Evolutionary conservation across 1,140 invertebrate species (phyloP).

Genomic region (Pemphigus obesinymphae): DNA sequence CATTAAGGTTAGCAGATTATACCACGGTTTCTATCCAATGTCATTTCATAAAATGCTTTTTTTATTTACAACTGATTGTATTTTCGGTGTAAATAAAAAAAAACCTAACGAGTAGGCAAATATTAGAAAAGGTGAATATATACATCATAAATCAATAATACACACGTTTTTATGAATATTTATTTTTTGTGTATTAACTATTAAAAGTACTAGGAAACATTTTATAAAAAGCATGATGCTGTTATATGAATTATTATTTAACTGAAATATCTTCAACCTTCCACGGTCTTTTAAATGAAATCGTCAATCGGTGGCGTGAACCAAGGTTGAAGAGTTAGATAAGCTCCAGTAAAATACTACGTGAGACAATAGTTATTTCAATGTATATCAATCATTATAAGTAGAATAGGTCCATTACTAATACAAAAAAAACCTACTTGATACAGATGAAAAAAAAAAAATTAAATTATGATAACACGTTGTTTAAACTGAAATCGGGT

Average conservation of each 20-base stretch:
- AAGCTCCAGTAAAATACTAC: not conserved
- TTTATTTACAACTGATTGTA: not conserved
- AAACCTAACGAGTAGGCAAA: not conserved
- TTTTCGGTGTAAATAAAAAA: not conserved
- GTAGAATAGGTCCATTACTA: too few species aligned
- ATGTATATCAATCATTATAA: too few species aligned
- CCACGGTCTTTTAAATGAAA: not conserved
- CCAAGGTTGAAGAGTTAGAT: not conserved
- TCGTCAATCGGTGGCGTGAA: not conserved
- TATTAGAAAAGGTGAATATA: not conserved
- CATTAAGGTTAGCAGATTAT: not conserved
- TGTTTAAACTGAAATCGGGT: too few species aligned
- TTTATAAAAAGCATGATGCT: not conserved
- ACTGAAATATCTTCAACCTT: not conserved
- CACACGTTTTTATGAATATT: not conserved
- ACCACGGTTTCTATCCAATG: not conserved
- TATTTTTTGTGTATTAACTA: not conserved
- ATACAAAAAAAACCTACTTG: too few species aligned
- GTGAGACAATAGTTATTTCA: too few species aligned
- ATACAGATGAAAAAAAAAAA: too few species aligned
- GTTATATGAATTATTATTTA: not conserved
- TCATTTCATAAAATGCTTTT: not conserved
- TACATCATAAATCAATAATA: not conserved
- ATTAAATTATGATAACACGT: too few species aligned
- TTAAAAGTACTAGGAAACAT: not conserved